Conservation (phyloP, 2,888 invertebrate genomes). For the Eueremaeus valkanovi region DNA sequence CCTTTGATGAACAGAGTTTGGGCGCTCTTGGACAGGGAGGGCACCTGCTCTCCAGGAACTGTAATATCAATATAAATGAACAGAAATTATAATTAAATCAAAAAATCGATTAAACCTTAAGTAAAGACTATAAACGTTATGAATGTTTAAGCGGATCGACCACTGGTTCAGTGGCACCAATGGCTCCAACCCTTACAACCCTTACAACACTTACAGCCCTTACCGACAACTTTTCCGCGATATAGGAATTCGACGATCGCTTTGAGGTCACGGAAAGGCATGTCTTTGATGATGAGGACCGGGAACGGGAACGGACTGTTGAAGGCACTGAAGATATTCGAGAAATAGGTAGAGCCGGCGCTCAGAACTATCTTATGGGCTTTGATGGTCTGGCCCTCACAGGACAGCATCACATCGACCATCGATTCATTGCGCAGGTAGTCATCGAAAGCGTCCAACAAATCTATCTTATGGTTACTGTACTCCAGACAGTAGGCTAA, state of each 20-base stretch:
- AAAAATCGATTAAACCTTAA: no score
- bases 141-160: no score
- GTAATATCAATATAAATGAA: no score
- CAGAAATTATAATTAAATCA: no score
- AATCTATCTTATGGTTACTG: constrained; percentile 29
- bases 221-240: constrained; percentile 34
- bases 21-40: constrained; percentile 13
- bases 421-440: constrained; percentile 31
- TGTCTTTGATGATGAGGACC: constrained; percentile 38
- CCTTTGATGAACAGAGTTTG: constrained; percentile 7
- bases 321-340: constrained; percentile 24
- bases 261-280: constrained; percentile 38
- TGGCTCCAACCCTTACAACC: no score
- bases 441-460: constrained; percentile 33
- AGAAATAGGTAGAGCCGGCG: constrained; percentile 37
- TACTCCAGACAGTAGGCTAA: constrained; percentile 37
- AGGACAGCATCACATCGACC: constrained; percentile 34
- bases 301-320: constrained; percentile 39
- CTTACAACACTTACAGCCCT: no score
- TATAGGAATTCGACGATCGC: constrained; percentile 38
- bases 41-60: constrained; percentile 19
- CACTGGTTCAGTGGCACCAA: no score
- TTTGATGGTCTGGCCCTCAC: constrained; percentile 35
- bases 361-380: constrained; percentile 40
- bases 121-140: no score